These are phyloP conservation scores for Vicugna pacos DNA, from an alignment of 2,113 vertebrate species.

Conservation along the genomic window DNA sequence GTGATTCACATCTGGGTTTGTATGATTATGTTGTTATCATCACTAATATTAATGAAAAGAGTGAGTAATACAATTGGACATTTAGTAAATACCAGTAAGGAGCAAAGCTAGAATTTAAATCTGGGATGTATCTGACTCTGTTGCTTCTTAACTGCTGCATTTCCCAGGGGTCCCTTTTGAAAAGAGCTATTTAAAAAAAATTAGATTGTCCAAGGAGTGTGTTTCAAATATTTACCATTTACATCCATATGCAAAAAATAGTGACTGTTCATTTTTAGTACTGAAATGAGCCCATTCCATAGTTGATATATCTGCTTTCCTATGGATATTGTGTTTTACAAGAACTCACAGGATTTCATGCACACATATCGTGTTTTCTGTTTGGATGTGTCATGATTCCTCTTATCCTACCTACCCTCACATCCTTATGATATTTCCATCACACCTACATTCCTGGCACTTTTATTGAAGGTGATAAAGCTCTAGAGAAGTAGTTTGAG, in stretches of 20 bases:
- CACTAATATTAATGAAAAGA: background rate
- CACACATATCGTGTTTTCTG: background rate
- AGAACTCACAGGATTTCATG: background rate
- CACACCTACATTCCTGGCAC: background rate
- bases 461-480: slow-evolving; percentile 71
- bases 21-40: background rate
- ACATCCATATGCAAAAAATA: background rate
- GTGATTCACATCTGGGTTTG: background rate
- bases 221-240: background rate
- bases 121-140: background rate
- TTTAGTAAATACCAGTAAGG: background rate
- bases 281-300: background rate
- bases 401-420: background rate
- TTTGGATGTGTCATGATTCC: background rate
- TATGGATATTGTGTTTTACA: background rate
- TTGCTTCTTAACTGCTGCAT: background rate
- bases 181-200: background rate
- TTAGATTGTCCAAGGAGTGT: background rate
- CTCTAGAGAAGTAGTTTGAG: slow-evolving; percentile 43
- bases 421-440: background rate
- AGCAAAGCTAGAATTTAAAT: background rate
- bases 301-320: background rate
- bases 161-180: background rate
- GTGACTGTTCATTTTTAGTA: background rate
- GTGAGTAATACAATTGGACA: background rate